Conservation (phyloP, 2,113 vertebrate genomes). For the Sminthopsis crassicaudata region DNA sequence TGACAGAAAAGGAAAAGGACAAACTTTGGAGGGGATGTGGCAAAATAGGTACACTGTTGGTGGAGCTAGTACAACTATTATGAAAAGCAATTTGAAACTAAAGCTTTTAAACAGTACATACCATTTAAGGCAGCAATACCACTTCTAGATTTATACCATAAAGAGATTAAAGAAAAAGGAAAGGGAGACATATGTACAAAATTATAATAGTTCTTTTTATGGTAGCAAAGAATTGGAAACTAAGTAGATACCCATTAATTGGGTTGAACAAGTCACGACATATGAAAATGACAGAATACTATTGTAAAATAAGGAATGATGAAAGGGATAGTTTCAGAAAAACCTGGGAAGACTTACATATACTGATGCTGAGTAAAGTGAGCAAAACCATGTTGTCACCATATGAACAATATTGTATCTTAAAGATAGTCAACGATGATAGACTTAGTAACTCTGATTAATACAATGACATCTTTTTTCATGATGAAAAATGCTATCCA, state of each 20-base stretch:
- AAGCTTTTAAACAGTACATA: neutral
- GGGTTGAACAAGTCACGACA: neutral
- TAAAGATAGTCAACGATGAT: neutral
- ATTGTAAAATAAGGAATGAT: neutral
- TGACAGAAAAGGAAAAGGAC: neutral
- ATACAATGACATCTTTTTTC: neutral
- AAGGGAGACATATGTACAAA: neutral
- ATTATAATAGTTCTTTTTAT: neutral
- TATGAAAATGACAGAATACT: neutral
- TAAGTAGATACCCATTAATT: neutral
- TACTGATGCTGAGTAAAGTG: neutral
- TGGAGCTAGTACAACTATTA: neutral
- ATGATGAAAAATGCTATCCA: neutral
- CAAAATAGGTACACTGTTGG: neutral
- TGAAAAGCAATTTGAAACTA: neutral
- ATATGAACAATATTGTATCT: neutral
- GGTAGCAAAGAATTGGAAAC: neutral
- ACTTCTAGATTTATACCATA: neutral
- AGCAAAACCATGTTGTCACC: neutral
- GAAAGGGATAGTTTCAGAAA: neutral
- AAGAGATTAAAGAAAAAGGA: neutral
- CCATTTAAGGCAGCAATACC: neutral
- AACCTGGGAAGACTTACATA: neutral
- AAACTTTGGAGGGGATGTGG: neutral
- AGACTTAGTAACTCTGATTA: neutral